Base-by-base conservation (phyloP, 2,888 invertebrate genomes). In the Aphodius sticticus region DNA sequence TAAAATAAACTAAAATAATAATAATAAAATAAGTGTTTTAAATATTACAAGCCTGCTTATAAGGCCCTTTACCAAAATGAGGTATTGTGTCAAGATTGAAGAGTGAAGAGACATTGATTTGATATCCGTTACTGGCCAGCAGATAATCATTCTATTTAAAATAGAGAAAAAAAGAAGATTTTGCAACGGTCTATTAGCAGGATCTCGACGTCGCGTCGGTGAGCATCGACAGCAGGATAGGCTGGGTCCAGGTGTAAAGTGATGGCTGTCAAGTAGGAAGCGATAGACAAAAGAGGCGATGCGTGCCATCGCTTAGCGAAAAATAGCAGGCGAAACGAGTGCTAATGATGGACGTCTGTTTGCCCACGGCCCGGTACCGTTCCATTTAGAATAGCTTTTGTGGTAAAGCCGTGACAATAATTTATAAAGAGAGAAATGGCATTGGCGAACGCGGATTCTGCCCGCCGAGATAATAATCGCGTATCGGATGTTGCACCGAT, bases 261-360 rank as follows among this genome's bases (percentile, higher is more conserved):
- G 53, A 53, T 12, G 53, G 53, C 53, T 53, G 53, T 53, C 53
- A 53, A 53, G 53, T 53, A 53, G 53, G 53, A 53, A 53, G 53
- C 53, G 53, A 53, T 53, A 53, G 53, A 53, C 53, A 53, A 53
- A 53, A 12, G 53, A 53, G 7, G 53, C 12, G 53, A 53, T 53
- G 53, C 53, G 53, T 53, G 53, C 53, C 53, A 53, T 53, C 53
- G 53, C 12, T 53, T 5, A 53, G 53, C 9, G 53, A 53, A 53
- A 53, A 53, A 53, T 53, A 53, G 53, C 53, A 53, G 53, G 12
- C 53, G 53, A 53, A 53, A 53, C 53, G 7, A 12, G 53, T 53
- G 53, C 53, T 53, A 53, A 53, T 53, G 53, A 53, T 53, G 53
- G 53, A 53, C 53, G 53, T 53, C 53, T 53, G 53, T 53, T 53